Conservation (phyloP, 53 echinoderm and acorn worm genomes). For the Zoroaster sp. region DNA sequence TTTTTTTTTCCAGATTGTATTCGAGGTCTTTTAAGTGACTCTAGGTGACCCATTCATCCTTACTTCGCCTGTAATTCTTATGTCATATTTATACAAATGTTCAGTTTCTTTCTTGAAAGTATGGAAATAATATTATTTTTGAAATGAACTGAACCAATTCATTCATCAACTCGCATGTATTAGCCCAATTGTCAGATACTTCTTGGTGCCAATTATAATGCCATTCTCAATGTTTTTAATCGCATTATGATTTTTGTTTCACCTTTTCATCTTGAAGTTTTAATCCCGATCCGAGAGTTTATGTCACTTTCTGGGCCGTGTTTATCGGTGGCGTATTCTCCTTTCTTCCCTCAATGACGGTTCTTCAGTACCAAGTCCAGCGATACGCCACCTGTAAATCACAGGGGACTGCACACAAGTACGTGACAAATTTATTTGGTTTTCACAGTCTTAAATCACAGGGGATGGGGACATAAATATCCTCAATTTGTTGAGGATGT, state of each 20-base stretch:
- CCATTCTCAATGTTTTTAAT: background rate
- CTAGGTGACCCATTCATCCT: no score
- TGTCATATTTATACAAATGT: no score
- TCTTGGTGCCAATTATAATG: no score
- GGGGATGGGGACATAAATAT: background rate
- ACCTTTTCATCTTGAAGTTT: background rate
- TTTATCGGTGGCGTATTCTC: background rate
- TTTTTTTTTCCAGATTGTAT: no score
- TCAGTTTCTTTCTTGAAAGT: no score
- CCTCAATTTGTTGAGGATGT: background rate
- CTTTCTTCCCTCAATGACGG: background rate
- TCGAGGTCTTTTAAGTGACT: no score
- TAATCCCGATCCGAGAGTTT: constrained; percentile 10
- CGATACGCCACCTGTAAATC: constrained; percentile 25
- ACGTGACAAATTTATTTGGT: background rate
- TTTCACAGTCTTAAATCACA: background rate
- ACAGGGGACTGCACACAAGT: constrained; percentile 24
- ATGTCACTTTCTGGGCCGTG: constrained; percentile 10
- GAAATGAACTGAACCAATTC: no score
- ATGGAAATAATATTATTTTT: no score
- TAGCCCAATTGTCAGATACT: no score
- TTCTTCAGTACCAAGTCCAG: constrained; percentile 35
- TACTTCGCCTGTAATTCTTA: no score
- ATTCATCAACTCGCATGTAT: no score
- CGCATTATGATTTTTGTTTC: background rate